phyloP scores from a whole-genome alignment of 2,888 invertebrate genomes.

The Drosophila histrio region DNA sequence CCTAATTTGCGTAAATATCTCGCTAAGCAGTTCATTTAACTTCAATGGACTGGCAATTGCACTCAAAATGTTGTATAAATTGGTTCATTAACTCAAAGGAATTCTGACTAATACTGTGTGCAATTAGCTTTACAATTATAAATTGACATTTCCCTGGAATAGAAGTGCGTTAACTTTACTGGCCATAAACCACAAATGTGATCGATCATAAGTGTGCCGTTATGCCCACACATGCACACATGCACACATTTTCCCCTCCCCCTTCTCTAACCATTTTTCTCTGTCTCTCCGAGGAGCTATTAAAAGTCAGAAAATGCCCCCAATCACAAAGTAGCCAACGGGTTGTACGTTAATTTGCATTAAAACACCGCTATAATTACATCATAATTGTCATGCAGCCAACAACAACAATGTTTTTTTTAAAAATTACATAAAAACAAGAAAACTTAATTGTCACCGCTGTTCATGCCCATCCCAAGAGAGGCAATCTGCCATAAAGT shows the following conservation, averaged over 20 bases:
- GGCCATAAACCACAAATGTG: not conserved
- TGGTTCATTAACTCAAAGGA: slow-evolving; percentile 60
- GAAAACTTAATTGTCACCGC: slow-evolving; percentile 17
- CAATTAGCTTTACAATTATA: slow-evolving; percentile 50
- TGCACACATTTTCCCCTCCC: slow-evolving; percentile 2
- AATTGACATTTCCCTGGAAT: slow-evolving; percentile 25
- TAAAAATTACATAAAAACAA: slow-evolving; percentile 10
- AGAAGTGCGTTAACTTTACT: not conserved
- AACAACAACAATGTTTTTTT: slow-evolving; percentile 22
- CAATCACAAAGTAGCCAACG: slow-evolving; percentile 17
- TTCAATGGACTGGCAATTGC: slow-evolving; percentile 73
- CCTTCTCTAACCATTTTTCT: not conserved
- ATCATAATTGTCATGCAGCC: slow-evolving; percentile 55
- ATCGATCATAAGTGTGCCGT: not conserved
- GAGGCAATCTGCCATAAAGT: not conserved
- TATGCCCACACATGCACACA: not conserved
- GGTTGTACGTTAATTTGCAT: slow-evolving; percentile 57
- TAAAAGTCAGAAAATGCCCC: slow-evolving; percentile 52
- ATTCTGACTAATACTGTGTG: slow-evolving; percentile 17
- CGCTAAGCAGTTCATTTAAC: slow-evolving; percentile 74
- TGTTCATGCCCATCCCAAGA: slow-evolving; percentile 8
- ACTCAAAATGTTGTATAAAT: slow-evolving; percentile 59
- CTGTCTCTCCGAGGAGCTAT: slow-evolving; percentile 37
- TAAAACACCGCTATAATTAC: slow-evolving; percentile 60
- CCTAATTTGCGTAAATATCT: slow-evolving; percentile 53